These are phyloP conservation scores for Orbicella faveolata DNA, from an alignment of 64 coral and sea anemone genomes.

Conservation along the genomic window DNA sequence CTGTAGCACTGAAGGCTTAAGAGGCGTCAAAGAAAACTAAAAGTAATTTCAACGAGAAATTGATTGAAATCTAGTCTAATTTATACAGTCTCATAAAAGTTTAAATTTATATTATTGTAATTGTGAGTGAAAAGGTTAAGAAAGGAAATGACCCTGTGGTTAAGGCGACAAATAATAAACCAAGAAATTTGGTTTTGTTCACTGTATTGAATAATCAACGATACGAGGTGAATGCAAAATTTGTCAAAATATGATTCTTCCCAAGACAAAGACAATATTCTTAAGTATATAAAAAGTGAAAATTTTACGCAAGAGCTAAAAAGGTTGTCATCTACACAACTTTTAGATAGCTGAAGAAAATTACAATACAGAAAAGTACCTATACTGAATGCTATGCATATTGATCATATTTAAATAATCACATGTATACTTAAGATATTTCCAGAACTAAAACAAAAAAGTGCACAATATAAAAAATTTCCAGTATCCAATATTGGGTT, in stretches of 20 bases:
- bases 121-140: background rate
- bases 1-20: background rate
- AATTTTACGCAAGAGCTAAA: background rate
- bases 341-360: background rate
- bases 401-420: background rate
- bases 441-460: background rate
- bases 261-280: background rate
- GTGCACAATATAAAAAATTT: background rate
- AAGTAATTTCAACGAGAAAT: background rate
- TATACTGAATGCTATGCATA: constrained; percentile 5
- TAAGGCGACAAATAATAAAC: constrained; percentile 21
- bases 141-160: constrained; percentile 18
- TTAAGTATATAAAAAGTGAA: background rate
- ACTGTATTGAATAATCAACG: background rate
- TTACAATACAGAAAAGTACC: background rate
- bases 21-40: background rate
- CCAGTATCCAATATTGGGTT: background rate
- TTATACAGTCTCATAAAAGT: constrained; percentile 29
- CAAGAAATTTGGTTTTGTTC: constrained; percentile 1
- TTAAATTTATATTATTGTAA: constrained; percentile 28
- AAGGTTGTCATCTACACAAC: background rate
- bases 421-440: background rate
- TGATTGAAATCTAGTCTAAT: background rate
- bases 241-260: background rate
- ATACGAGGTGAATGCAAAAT: background rate